Evolutionary conservation across 2,888 invertebrate genomes (phyloP).

Genomic region (Venusia cambrica): DNA sequence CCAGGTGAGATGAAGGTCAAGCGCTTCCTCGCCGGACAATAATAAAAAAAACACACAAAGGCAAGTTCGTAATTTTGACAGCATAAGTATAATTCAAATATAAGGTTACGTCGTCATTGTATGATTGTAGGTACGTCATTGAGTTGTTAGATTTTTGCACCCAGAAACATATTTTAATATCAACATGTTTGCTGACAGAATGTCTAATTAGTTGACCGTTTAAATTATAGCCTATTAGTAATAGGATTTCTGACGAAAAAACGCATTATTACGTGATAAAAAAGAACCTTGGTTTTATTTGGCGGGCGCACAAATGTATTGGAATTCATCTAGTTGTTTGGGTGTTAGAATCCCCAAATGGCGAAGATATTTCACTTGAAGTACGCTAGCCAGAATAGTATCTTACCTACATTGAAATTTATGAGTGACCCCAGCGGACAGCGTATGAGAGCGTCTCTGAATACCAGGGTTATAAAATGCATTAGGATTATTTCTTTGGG

Average conservation of each 20-base stretch:
- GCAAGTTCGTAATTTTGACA: too few species aligned
- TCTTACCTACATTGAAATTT: conserved; percentile 74
- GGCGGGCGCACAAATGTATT: conserved; percentile 49
- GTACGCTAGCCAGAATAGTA: conserved; percentile 63
- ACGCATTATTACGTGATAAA: conserved; percentile 19
- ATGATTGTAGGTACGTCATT: too few species aligned
- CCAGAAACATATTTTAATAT: too few species aligned
- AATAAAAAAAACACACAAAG: too few species aligned
- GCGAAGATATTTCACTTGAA: conserved; percentile 70
- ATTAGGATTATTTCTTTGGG: conserved; percentile 42
- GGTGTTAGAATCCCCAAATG: conserved; percentile 63
- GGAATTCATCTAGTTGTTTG: conserved; percentile 63
- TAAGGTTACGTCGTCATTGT: too few species aligned
- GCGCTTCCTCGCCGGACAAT: too few species aligned
- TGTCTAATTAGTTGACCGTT: conserved; percentile 1
- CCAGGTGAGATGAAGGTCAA: too few species aligned
- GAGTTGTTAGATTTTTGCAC: too few species aligned
- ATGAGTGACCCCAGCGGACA: conserved; percentile 64
- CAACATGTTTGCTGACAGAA: too few species aligned
- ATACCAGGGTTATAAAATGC: conserved; percentile 55
- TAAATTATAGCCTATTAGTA: too few species aligned
- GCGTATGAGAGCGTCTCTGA: conserved; percentile 52
- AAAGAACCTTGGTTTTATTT: conserved; percentile 34
- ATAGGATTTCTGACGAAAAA: not conserved
- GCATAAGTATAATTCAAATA: too few species aligned